Evolutionary conservation across 2,113 vertebrate species (phyloP), one percentile per base, ranked within the genome.

Genomic region (Polypterus bichir): DNA sequence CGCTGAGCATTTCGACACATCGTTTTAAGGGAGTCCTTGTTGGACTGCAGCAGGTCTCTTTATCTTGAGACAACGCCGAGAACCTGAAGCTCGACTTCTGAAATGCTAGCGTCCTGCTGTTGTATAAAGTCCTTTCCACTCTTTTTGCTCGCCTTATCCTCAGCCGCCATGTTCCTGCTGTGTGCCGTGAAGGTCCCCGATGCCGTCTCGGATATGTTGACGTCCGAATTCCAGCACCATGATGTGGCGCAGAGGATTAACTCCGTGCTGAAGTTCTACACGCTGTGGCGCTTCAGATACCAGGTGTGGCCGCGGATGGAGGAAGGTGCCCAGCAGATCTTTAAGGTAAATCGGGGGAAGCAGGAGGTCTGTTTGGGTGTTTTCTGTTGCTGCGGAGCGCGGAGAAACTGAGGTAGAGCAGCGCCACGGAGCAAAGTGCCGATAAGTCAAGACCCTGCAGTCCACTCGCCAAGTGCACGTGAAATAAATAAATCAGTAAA

Each of bases 261-360:
- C 55, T 96, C 95, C 1, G 81, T 97, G 67, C 85, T 98, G 48
- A 98, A 97, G 74, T 99, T 99, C 68, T 91, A 96, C 76, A 97
- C 94, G 0, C 88, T 99, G 65, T 99, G 96, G 96, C 88, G 96
- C 48, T 99, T 99, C 79, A 89, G 96, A n/a, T 99, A 98, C 59
- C 95, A 99, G 76, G 96, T 99, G 67, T 99, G 96, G 96, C 95
- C 95, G 27, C 87, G 96, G 57, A 99, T 99, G 96, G 96, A 99
- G 72, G 96, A 99, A 62, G 96, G 96, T 64, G 96, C 96, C 6
- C 96, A 98, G 73, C 96, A 99, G 79, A 99, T 97, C 67, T 98
- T 98, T 79, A 99, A 99, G 92, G 96, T 97, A 74, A 62, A 49
- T 7, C 44, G 27, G 46, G 44, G 6, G 8, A 47, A 1, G 0